A percentile compares a stretch with the other conserved stretches of the same genome.
These are phyloP conservation scores for Colius striatus DNA, from an alignment of 2,113 vertebrate genomes.

Conservation along the genomic window DNA sequence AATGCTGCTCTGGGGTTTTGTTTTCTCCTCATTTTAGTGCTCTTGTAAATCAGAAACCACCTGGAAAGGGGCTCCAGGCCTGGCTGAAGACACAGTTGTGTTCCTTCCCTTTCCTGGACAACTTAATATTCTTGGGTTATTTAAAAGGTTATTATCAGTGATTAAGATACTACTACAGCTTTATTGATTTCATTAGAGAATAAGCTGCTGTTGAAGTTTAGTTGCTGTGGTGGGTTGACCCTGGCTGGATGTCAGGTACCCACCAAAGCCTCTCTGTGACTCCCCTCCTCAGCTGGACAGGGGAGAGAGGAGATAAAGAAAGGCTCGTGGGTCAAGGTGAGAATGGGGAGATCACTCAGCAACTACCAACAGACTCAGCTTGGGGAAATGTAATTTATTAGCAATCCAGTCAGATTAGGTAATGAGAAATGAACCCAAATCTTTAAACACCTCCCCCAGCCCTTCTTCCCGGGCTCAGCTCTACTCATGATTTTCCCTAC, in stretches of 20 bases:
- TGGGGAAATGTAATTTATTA: too few species aligned
- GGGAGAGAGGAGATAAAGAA: background rate
- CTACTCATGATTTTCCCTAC: too few species aligned
- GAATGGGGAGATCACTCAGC: too few species aligned
- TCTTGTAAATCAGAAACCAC: background rate
- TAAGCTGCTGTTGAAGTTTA: background rate
- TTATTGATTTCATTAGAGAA: conserved; percentile 24
- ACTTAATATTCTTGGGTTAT: background rate
- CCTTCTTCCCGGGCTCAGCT: too few species aligned
- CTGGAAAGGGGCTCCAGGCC: background rate
- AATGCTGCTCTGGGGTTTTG: background rate
- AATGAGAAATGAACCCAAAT: too few species aligned
- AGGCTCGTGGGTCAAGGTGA: background rate
- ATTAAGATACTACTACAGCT: conserved; percentile 5
- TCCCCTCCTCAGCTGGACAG: background rate
- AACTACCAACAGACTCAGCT: too few species aligned
- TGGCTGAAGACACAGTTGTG: background rate
- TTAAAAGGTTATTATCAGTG: background rate
- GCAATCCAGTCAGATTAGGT: too few species aligned
- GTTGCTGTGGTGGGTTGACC: background rate
- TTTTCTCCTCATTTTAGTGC: background rate
- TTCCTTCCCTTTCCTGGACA: background rate
- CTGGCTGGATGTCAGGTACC: background rate
- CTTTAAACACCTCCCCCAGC: too few species aligned
- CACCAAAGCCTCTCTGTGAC: background rate